Conservation (phyloP, 2,888 invertebrate genomes). For the Adela reaumurella region DNA sequence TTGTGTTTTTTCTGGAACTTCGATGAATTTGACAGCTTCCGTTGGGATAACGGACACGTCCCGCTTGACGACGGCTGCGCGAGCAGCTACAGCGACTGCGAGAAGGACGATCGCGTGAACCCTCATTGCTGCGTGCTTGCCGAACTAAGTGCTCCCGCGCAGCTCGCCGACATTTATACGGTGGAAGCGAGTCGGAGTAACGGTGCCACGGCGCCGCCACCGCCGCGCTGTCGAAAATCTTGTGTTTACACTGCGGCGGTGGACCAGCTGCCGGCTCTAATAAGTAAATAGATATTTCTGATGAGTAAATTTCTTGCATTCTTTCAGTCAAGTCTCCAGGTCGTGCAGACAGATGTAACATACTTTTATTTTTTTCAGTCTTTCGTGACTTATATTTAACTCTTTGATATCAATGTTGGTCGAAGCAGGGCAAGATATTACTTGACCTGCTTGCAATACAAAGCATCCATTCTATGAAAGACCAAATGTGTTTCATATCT, state of each 20-base stretch:
- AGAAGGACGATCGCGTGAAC: constrained; percentile 29
- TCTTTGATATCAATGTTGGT: too few species aligned
- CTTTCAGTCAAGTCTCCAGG: too few species aligned
- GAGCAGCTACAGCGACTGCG: constrained; percentile 26
- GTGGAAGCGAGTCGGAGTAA: constrained; percentile 21
- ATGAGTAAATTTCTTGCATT: too few species aligned
- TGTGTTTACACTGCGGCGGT: not conserved
- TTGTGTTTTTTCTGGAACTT: constrained; percentile 13
- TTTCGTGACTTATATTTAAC: too few species aligned
- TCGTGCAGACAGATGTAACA: too few species aligned
- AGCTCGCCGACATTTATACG: constrained; percentile 34
- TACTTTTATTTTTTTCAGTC: too few species aligned
- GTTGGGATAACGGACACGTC: constrained; percentile 9
- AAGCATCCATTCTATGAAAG: too few species aligned
- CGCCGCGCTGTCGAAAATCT: constrained; percentile 13
- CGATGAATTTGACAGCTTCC: constrained; percentile 13
- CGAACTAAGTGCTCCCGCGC: constrained; percentile 22
- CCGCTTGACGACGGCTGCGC: constrained; percentile 28
- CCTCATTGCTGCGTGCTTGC: constrained; percentile 33
- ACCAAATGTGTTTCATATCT: too few species aligned
- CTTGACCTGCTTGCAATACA: too few species aligned
- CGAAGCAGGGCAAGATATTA: too few species aligned
- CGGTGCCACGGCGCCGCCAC: constrained; percentile 24
- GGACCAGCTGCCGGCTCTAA: too few species aligned
- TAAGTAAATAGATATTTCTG: too few species aligned